These are phyloP conservation scores for Amazona vittata DNA, from an alignment of 2,113 vertebrate genomes.

Conservation along the genomic window DNA sequence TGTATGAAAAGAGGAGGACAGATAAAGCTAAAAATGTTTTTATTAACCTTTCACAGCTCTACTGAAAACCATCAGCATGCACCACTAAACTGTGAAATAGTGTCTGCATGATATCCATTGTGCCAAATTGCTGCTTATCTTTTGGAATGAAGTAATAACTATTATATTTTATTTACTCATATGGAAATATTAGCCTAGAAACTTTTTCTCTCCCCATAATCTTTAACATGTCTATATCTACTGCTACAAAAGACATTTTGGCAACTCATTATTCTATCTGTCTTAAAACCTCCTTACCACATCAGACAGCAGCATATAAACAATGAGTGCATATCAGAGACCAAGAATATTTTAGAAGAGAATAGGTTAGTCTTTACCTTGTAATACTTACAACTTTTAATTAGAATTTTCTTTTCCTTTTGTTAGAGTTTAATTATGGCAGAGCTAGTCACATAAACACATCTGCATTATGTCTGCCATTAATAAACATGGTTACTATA, in stretches of 20 bases:
- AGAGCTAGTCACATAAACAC: not conserved
- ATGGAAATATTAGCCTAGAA: constrained; percentile 24
- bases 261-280: not conserved
- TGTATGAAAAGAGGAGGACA: constrained; percentile 67
- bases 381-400: not conserved
- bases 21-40: constrained; percentile 82
- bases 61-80: constrained; percentile 75
- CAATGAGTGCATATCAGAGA: not conserved
- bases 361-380: not conserved
- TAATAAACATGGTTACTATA: not conserved
- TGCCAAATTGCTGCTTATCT: constrained; percentile 62
- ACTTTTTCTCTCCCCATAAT: constrained; percentile 17
- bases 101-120: constrained; percentile 74
- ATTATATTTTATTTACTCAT: constrained; percentile 44
- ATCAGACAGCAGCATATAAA: constrained; percentile 1
- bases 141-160: constrained; percentile 66
- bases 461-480: not conserved
- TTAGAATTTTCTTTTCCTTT: constrained; percentile 18
- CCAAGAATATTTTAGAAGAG: not conserved
- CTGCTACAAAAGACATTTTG: not conserved
- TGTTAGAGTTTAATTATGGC: not conserved
- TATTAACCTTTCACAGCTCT: constrained; percentile 83
- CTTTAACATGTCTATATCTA: not conserved
- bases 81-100: constrained; percentile 89
- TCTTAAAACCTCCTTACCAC: not conserved